A percentile compares a stretch with the other conserved stretches of the same genome.
These are phyloP conservation scores for Patella caerulea DNA, from an alignment of 2,888 invertebrate genomes.

Conservation along the genomic window DNA sequence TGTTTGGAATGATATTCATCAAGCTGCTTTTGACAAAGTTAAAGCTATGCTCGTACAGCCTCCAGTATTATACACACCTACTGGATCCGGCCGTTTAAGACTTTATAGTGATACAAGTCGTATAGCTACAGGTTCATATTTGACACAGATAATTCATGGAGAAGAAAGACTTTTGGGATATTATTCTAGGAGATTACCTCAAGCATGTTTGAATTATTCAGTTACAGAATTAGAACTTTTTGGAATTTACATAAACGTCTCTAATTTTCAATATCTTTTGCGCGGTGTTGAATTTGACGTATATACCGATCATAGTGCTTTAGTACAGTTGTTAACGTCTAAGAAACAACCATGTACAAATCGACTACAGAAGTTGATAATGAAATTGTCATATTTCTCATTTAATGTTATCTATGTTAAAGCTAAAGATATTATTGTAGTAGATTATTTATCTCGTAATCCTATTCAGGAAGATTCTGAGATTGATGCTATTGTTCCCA, in stretches of 20 bases:
- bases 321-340: background rate
- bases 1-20: background rate
- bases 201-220: conserved; percentile 2
- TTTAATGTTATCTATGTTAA: conserved; percentile 1
- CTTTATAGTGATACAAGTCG: background rate
- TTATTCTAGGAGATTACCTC: background rate
- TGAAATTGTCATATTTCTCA: background rate
- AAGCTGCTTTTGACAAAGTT: background rate
- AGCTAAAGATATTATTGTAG: background rate
- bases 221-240: conserved; percentile 1
- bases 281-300: conserved; percentile 8
- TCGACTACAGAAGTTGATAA: conserved; percentile 3
- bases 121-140: conserved; percentile 10
- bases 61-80: background rate
- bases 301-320: conserved; percentile 1
- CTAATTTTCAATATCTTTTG: conserved; percentile 5
- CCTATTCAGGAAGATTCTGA: background rate
- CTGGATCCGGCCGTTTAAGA: background rate
- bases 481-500: background rate
- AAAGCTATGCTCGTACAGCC: background rate
- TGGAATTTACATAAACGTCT: conserved; percentile 3
- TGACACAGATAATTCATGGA: conserved; percentile 1
- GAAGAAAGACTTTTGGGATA: background rate
- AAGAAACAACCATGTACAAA: conserved; percentile 3
- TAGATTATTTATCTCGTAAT: conserved; percentile 3